Evolutionary conservation across 2,797 vertebrate species (phyloP).

Genomic region (Smutsia temminckii): DNA sequence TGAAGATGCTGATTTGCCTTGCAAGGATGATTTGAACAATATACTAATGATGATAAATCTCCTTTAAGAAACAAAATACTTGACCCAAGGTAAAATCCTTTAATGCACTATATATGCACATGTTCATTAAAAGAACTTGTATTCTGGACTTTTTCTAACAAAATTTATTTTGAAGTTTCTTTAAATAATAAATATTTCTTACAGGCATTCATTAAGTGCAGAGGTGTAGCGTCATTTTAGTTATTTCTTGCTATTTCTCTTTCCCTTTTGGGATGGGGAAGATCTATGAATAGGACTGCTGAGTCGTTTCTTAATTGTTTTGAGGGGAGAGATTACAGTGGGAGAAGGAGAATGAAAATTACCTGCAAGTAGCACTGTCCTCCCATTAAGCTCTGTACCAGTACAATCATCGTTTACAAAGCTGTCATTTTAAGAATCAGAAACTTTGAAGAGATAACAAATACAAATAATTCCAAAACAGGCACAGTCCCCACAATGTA

Average conservation of each 20-base stretch:
- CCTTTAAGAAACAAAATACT: conserved; percentile 2
- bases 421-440: background rate
- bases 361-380: background rate
- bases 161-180: conserved; percentile 45
- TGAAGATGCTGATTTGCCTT: background rate
- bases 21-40: background rate
- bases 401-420: background rate
- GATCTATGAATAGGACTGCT: conserved; percentile 8
- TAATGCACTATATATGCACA: background rate
- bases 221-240: background rate
- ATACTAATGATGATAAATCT: background rate
- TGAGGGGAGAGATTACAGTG: background rate
- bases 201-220: conserved; percentile 32
- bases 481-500: background rate
- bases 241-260: conserved; percentile 30
- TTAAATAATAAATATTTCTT: conserved; percentile 61
- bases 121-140: conserved; percentile 3
- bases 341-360: conserved; percentile 36
- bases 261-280: background rate
- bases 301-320: conserved; percentile 56
- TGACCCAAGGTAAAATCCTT: background rate
- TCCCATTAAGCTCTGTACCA: background rate
- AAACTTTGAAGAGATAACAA: background rate
- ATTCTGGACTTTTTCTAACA: conserved; percentile 16
- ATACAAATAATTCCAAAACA: conserved; percentile 34